phyloP scores from a whole-genome alignment of 2,797 vertebrate genomes.

The Etheostoma perlongum region DNA sequence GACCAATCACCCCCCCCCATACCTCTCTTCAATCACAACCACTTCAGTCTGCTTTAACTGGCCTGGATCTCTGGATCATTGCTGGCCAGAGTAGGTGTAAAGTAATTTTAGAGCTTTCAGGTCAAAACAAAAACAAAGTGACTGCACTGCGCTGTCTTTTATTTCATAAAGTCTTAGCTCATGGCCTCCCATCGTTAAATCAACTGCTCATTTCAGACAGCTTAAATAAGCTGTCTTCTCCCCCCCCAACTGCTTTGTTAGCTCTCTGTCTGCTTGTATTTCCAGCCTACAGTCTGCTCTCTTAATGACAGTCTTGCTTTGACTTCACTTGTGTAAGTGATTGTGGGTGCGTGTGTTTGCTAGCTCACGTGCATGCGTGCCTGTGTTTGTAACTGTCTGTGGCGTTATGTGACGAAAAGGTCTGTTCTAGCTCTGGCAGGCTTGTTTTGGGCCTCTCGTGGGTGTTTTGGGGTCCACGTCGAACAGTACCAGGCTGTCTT shows the following conservation, averaged over 20 bases:
- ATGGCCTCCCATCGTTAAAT: constrained; percentile 49
- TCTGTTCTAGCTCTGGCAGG: constrained; percentile 37
- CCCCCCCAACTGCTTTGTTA: constrained; percentile 54
- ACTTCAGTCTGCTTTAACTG: constrained; percentile 46
- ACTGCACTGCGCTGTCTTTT: constrained; percentile 25
- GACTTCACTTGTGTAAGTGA: constrained; percentile 58
- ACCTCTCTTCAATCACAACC: constrained; percentile 18
- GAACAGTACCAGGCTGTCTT: constrained; percentile 39
- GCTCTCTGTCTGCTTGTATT: constrained; percentile 63
- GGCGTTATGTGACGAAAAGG: constrained; percentile 43
- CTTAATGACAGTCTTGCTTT: constrained; percentile 79
- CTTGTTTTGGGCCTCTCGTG: constrained; percentile 38
- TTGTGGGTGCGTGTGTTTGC: constrained; percentile 46
- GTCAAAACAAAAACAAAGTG: constrained; percentile 58
- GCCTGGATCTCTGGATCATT: constrained; percentile 18
- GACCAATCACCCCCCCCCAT: constrained; percentile 53
- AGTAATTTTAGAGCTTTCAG: constrained; percentile 41
- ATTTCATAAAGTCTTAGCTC: constrained; percentile 34
- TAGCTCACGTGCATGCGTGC: constrained; percentile 35
- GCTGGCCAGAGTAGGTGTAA: constrained; percentile 19
- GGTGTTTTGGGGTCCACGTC: constrained; percentile 5
- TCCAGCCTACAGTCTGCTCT: constrained; percentile 64
- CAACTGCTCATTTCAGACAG: constrained; percentile 61
- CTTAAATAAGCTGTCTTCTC: constrained; percentile 55
- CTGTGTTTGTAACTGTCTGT: constrained; percentile 67